Base-by-base conservation (phyloP, 2,888 invertebrate genomes). In the Lamproptera curius region DNA sequence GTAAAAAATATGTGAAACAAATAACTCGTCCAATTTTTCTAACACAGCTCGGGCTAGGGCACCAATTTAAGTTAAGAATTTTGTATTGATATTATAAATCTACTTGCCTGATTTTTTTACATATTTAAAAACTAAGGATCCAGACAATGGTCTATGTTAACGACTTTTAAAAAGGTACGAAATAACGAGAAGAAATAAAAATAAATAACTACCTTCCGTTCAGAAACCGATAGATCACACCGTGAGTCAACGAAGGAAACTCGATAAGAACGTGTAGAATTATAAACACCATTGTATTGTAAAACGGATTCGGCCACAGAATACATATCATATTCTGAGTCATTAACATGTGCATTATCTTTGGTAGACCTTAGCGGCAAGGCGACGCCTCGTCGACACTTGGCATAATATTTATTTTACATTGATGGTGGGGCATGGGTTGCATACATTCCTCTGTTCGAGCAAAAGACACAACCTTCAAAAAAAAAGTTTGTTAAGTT, bases 281-380 rank as follows among this genome's bases (percentile, higher is more conserved):
- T 63, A 61, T 58, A 70, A 76, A 68, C 59, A 53, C 66, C 63
- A 74, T 74, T 74, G 70, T 73, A 71, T 72, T 73, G 63, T 67
- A 42, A 53, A 53, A 54, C 55, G 55, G 52, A 63, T 67, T 64
- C 66, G 59, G 57, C 33, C 33, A 45, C 50, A 39, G 52, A 53
- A 53, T 53, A 48, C 55, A 40, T 55, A 20, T 5, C 6, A 56
- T 31, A 43, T 11, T 49, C 48, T 59, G 57, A 57, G 48, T 61
- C 57, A 62, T 55, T 59, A 52, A 34, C 36, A 50, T 56, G 41
- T 46, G 51, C 50, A 53, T 46, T 51, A 45, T 55, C 56, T 50
- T 57, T 53, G 28, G 41, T 41, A 42, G 33, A 36, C 35, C 36
- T 37, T 42, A 15, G 17, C 16, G 36, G 35, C 36, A 33, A 31